phyloP scores from a whole-genome alignment of 2,888 invertebrate species.

The Andrena hattorfiana region DNA sequence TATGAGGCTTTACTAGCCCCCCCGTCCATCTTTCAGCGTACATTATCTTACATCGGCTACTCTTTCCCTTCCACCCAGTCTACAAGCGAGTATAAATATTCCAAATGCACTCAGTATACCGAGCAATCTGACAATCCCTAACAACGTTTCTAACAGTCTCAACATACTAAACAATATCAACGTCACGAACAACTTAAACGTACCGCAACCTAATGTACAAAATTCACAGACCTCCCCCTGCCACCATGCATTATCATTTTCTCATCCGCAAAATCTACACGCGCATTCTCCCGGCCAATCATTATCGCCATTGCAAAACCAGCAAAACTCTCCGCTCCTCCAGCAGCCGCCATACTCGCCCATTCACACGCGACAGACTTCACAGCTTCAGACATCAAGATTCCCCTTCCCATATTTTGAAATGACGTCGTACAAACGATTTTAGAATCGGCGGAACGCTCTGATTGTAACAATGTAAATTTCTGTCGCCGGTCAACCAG shows the following conservation, averaged over 20 bases:
- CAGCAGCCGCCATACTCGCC: conserved; percentile 72
- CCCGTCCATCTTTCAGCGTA: conserved; percentile 84
- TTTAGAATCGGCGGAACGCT: conserved; percentile 68
- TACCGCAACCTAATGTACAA: conserved; percentile 75
- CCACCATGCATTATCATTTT: conserved; percentile 76
- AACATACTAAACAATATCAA: conserved; percentile 76
- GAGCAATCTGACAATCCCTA: conserved; percentile 79
- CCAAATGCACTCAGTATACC: conserved; percentile 76
- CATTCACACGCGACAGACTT: conserved; percentile 69
- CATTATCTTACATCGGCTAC: conserved; percentile 84
- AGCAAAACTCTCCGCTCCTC: conserved; percentile 75
- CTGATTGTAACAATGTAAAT: conserved; percentile 50
- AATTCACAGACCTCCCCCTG: conserved; percentile 80
- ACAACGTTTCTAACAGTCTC: conserved; percentile 76
- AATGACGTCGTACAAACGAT: conserved; percentile 82
- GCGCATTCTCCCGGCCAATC: conserved; percentile 77
- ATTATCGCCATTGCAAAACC: conserved; percentile 77
- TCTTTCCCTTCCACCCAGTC: conserved; percentile 79
- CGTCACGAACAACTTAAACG: conserved; percentile 75
- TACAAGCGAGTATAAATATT: conserved; percentile 82
- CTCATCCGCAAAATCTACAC: conserved; percentile 76
- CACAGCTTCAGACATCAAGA: conserved; percentile 77
- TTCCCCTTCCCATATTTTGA: conserved; percentile 82
- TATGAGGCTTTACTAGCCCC: conserved; percentile 91
- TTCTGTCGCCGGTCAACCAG: conserved; percentile 57